A percentile compares a stretch with the other conserved stretches of the same genome.
Evolutionary conservation across 2,888 invertebrate genomes (phyloP).

Genomic region (Galeruca laticollis): DNA sequence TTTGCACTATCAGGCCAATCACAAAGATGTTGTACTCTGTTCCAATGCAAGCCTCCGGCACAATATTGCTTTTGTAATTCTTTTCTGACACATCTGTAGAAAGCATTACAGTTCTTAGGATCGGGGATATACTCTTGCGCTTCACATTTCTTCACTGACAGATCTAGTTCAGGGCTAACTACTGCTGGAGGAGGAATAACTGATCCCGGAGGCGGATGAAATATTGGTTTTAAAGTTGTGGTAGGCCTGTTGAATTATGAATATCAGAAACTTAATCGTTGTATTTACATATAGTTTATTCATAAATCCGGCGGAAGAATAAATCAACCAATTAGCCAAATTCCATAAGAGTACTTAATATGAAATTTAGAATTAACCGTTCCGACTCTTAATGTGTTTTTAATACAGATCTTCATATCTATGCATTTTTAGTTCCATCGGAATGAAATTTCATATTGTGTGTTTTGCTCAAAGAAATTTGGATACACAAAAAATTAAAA

Average conservation of each 20-base stretch:
- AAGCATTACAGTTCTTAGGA: slow-evolving; percentile 78
- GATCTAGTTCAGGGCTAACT: slow-evolving; percentile 66
- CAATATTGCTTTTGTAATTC: slow-evolving; percentile 79
- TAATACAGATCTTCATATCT: no score
- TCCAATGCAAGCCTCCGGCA: slow-evolving; percentile 87
- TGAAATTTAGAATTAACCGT: no score
- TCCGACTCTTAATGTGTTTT: no score
- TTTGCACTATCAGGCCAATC: slow-evolving; percentile 85
- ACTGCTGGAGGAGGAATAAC: slow-evolving; percentile 67
- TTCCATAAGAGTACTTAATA: no score
- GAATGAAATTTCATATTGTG: no score
- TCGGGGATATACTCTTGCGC: slow-evolving; percentile 71
- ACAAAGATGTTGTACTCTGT: slow-evolving; percentile 74
- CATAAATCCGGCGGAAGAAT: no score
- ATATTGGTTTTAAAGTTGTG: slow-evolving; percentile 17
- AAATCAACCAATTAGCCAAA: no score
- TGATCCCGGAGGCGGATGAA: slow-evolving; percentile 48
- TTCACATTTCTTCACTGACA: slow-evolving; percentile 62
- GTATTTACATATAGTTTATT: no score
- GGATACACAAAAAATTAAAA: no score
- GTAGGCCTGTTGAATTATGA: slow-evolving; percentile 31
- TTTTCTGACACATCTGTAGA: slow-evolving; percentile 81
- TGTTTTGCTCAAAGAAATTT: no score
- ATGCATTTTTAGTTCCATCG: no score
- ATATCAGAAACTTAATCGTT: no score